phyloP scores from a whole-genome alignment of 2,888 invertebrate species.

The Drosophila mulleri region DNA sequence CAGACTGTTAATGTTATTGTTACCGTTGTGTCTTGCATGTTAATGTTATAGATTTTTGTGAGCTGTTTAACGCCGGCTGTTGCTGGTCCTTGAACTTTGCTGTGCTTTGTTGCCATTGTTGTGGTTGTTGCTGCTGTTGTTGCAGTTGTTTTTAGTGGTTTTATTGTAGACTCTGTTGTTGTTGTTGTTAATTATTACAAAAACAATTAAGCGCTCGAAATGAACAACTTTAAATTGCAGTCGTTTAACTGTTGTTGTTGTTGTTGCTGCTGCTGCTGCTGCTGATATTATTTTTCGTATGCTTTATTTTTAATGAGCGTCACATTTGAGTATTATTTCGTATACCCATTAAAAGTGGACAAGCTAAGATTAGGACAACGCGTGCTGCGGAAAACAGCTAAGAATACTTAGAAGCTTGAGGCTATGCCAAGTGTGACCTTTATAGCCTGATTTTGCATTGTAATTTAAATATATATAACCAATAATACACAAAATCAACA shows the following conservation, averaged over 20 bases:
- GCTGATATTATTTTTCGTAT: conserved; percentile 61
- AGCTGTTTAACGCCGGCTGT: conserved; percentile 39
- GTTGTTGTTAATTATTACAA: conserved; percentile 76
- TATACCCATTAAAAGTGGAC: conserved; percentile 2
- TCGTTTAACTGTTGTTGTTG: conserved; percentile 60
- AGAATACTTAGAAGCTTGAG: not conserved
- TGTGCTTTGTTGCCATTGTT: conserved; percentile 18
- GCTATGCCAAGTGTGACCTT: no score
- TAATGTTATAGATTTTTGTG: conserved; percentile 31
- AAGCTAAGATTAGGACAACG: no score
- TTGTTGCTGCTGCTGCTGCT: conserved; percentile 36
- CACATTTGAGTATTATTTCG: conserved; percentile 58
- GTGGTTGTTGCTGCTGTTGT: conserved; percentile 19
- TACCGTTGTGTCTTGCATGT: conserved; percentile 49
- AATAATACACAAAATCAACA: no score
- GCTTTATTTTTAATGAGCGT: conserved; percentile 77
- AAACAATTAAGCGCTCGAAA: conserved; percentile 69
- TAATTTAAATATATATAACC: no score
- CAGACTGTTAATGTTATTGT: conserved; percentile 43
- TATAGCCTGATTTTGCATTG: no score
- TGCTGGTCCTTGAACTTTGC: conserved; percentile 63
- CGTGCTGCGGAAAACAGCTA: not conserved
- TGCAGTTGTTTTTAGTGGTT: conserved; percentile 30
- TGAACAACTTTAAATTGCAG: conserved; percentile 78
- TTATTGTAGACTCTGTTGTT: conserved; percentile 50